These are phyloP conservation scores for Poecilia latipinna DNA, from an alignment of 2,113 vertebrate species.

Conservation along the genomic window DNA sequence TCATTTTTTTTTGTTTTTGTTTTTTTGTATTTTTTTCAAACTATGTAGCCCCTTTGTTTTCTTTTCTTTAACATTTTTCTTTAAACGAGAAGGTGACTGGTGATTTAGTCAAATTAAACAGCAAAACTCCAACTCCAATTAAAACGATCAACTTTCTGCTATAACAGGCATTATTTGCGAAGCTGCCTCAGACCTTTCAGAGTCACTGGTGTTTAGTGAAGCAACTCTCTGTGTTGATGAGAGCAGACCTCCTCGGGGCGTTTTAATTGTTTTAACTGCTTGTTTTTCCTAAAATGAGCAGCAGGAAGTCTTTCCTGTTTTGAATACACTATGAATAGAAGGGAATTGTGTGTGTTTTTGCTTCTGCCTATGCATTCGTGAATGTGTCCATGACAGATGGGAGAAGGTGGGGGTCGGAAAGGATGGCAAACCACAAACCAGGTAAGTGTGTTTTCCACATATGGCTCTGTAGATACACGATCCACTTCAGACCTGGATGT, in stretches of 20 bases:
- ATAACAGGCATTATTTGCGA: neutral
- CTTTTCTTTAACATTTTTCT: neutral
- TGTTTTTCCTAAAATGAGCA: slow-evolving; percentile 78
- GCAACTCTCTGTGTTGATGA: slow-evolving; percentile 14
- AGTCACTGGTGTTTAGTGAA: neutral
- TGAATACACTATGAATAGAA: slow-evolving; percentile 76
- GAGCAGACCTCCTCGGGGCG: slow-evolving; percentile 19
- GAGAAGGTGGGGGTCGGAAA: no score
- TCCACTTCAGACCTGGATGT: neutral
- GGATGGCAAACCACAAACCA: neutral
- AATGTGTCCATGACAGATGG: neutral
- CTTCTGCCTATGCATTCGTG: slow-evolving; percentile 7
- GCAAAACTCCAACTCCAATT: no score
- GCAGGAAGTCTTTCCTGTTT: slow-evolving; percentile 83
- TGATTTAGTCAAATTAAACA: neutral
- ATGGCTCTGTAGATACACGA: neutral
- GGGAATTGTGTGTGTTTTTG: slow-evolving; percentile 30
- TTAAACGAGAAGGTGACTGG: neutral
- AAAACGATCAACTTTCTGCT: no score
- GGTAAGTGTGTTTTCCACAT: neutral
- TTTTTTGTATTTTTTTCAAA: no score
- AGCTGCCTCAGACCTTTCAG: neutral
- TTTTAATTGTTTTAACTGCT: slow-evolving; percentile 71
- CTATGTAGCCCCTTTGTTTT: no score
- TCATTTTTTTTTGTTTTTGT: no score